Evolutionary conservation across 2,113 vertebrate genomes (phyloP).

Genomic region (Gymnarchus niloticus): DNA sequence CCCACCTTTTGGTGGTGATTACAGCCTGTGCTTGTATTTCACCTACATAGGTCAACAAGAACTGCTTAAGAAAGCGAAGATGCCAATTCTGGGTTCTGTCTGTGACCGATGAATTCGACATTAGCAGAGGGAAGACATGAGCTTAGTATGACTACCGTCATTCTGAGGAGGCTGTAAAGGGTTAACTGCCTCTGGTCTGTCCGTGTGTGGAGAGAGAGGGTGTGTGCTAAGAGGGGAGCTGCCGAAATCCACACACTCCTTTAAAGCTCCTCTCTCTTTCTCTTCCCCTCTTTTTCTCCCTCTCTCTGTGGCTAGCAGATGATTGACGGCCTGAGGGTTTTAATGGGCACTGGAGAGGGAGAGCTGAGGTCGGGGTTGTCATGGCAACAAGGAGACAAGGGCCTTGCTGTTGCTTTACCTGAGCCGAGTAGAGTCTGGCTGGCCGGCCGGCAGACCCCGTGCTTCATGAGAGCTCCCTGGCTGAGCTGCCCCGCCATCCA

Average conservation of each 20-base stretch:
- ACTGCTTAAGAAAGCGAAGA: neutral
- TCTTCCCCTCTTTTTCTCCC: slow-evolving; percentile 16
- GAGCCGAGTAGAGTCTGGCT: slow-evolving; percentile 57
- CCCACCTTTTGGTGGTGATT: neutral
- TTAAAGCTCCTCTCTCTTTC: slow-evolving; percentile 44
- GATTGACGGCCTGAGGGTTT: slow-evolving; percentile 79
- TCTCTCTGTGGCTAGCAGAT: slow-evolving; percentile 51
- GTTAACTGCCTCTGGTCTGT: neutral
- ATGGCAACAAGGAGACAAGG: slow-evolving; percentile 71
- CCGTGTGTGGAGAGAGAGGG: slow-evolving; percentile 23
- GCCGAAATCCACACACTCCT: slow-evolving; percentile 61
- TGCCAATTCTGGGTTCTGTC: neutral
- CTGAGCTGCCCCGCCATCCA: slow-evolving; percentile 35
- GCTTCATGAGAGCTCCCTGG: slow-evolving; percentile 7
- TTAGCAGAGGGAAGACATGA: neutral
- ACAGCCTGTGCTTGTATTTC: neutral
- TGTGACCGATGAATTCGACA: neutral
- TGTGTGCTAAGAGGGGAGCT: slow-evolving; percentile 47
- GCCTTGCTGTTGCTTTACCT: slow-evolving; percentile 64
- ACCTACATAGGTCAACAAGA: neutral
- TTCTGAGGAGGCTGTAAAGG: neutral
- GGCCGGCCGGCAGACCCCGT: slow-evolving; percentile 31
- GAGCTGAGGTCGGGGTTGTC: slow-evolving; percentile 73
- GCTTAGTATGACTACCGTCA: neutral
- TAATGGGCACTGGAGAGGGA: slow-evolving; percentile 75